Base-by-base conservation (phyloP, 1,140 invertebrate species). In the Plutomurus gul region DNA sequence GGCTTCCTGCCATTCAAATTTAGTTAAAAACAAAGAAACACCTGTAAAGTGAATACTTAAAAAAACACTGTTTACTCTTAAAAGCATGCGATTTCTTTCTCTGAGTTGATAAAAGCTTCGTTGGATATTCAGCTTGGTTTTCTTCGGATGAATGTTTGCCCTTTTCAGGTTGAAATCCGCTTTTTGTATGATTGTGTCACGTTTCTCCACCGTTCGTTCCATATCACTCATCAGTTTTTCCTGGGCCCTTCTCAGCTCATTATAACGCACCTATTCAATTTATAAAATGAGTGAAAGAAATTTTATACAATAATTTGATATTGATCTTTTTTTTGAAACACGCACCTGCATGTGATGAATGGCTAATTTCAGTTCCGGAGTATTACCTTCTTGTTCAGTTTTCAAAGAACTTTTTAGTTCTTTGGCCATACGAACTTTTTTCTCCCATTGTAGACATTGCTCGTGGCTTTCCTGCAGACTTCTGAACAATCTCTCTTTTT, bases 281-380 rank as follows among this genome's bases (percentile, higher is more conserved):
- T 36, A 46, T 73, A 71, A 20, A 22, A 72, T 25, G 5, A 30
- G 11, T 37, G n/a, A 65, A 43, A n/a, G 40, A 43, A 43, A 43
- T 43, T 8, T 43, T 43, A 10, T n/a, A 43, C 8, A 43, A 43
- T 43, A 10, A n/a, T 10, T n/a, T 10, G 40, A 43, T 10, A 43
- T 10, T 18, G 51, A 56, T 43, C 60, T 8, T 70, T 22, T 46
- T 13, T 3, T 43, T 43, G 7, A 13, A 3, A 43, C 13, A 13
- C 22, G 4, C n/a, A 92, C 91, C 86, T 93, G 89, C 94, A 95
- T 95, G 83, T 92, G 89, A 84, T 94, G 93, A 85, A 95, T 94
- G 87, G 94, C 93, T 71, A 87, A 88, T 85, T 90, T 92, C 92
- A 95, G 93, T 16, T 87, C 87, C 8, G 90, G 90, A 0, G 33